phyloP scores from a whole-genome alignment of 2,797 vertebrate genomes.

The Lepilemur ruficaudatus region DNA sequence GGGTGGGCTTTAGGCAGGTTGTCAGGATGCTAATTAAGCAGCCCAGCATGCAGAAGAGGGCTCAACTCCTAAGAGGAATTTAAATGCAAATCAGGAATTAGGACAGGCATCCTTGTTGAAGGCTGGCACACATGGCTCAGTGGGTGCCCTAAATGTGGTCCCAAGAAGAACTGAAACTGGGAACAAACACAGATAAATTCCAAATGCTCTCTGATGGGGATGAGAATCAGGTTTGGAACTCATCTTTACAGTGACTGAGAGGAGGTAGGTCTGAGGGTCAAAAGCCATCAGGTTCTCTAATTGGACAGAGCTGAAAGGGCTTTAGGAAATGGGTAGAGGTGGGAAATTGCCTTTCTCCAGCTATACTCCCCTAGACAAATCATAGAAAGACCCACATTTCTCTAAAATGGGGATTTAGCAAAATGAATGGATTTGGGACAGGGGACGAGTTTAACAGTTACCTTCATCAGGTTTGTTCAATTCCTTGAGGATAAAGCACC shows the following conservation, averaged over 20 bases:
- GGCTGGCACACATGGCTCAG: not conserved
- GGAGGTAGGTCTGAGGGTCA: not conserved
- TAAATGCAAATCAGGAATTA: not conserved
- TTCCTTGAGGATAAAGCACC: constrained; percentile 16
- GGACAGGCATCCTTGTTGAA: not conserved
- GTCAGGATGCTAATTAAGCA: not conserved
- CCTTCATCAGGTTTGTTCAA: not conserved
- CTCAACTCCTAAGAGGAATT: not conserved
- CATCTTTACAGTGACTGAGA: not conserved
- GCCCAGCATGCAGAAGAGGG: not conserved
- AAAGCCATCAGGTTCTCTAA: not conserved
- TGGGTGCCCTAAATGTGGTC: not conserved
- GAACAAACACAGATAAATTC: not conserved
- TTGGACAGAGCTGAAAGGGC: not conserved
- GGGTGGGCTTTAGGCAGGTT: not conserved
- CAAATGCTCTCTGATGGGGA: not conserved
- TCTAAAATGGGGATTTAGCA: not conserved
- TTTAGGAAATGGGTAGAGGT: not conserved
- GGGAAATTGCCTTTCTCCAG: not conserved
- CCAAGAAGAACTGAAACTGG: not conserved
- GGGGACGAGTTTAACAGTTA: not conserved
- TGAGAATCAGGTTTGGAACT: not conserved
- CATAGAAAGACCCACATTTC: not conserved
- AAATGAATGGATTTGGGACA: not conserved
- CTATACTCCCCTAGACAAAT: not conserved